Evolutionary conservation across 2,113 vertebrate species (phyloP), one percentile per base, ranked within the genome.

Genomic region (Lophius piscatorius): DNA sequence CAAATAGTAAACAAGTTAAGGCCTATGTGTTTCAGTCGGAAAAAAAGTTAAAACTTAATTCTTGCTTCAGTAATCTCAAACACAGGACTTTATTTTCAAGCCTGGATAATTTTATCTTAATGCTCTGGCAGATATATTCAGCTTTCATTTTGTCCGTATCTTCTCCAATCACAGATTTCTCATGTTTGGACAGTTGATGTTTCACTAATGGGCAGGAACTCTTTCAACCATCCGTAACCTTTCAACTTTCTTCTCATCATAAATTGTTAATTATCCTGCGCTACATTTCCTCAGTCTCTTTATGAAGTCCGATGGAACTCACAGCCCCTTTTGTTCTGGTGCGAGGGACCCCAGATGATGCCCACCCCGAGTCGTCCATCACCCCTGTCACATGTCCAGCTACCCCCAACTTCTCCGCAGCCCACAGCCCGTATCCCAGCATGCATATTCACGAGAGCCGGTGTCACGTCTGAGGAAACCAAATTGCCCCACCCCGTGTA

Each of bases 361-460:
- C 77, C 81, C 21, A 31, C 41, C 46, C 35, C 2, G 4, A 57
- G 57, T 92, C 89, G 50, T 92, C 78, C 80, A 90, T 93, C 90
- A 91, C 51, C 50, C 11, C 72, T 88, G 88, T 87, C 86, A 84
- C 59, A 20, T 18, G 11, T 44, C 62, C 70, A 46, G 17, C 69
- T 62, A 78, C 81, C 75, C 61, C 62, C 57, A 76, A 58, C 49
- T 36, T 21, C 51, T 2, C 55, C 20, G 39, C 72, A 76, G 71
- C 58, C 85, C n/a, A n/a, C n/a, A n/a, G n/a, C n/a, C 81, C 20
- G 26, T 62, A 16, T 41, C 74, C 21, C 74, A 63, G 60, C 76
- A 91, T 91, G 84, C 90, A 91, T 91, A 90, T 91, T 92, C 85
- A 85, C 76, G 40, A 33, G 57, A 81, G 66, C 85, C 74, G 73